A percentile compares a stretch with the other conserved stretches of the same genome.
phyloP scores from a whole-genome alignment of 1,140 invertebrate genomes.

The Maconellicoccus hirsutus region DNA sequence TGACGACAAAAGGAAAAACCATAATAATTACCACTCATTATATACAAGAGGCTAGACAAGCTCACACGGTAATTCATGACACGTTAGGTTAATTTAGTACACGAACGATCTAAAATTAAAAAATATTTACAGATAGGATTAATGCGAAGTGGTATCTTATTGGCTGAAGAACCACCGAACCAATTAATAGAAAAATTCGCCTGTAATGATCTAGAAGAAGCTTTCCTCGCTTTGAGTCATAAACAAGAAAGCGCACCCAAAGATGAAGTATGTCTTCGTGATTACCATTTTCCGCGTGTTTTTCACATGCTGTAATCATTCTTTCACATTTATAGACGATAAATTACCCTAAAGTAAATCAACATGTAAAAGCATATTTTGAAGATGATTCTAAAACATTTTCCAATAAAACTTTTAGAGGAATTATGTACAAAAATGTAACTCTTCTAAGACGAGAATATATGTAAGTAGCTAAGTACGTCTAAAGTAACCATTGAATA shows the following conservation, averaged over 20 bases:
- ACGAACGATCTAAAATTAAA: not conserved
- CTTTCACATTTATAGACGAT: not conserved
- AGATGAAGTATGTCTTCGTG: not conserved
- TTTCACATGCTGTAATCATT: not conserved
- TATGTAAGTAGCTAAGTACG: not conserved
- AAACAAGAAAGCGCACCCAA: conserved; percentile 28
- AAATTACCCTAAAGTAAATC: not conserved
- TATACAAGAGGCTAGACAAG: conserved; percentile 47
- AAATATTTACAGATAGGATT: conserved; percentile 41
- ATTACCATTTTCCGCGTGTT: not conserved
- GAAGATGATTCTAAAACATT: not conserved
- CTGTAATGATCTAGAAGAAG: conserved; percentile 44
- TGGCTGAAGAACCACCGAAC: conserved; percentile 46
- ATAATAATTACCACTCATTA: conserved; percentile 51
- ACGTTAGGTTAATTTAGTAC: too few species aligned
- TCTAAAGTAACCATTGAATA: not conserved
- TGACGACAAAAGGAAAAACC: conserved; percentile 37
- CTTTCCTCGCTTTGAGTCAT: conserved; percentile 43
- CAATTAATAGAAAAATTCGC: conserved; percentile 38
- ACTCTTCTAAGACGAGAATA: conserved; percentile 7
- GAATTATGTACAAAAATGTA: conserved; percentile 13
- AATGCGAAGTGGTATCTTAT: conserved; percentile 46
- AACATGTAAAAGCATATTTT: not conserved
- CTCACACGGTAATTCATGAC: conserved; percentile 35
- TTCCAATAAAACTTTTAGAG: conserved; percentile 8